Evolutionary conservation across 2,888 invertebrate species (phyloP).

Genomic region (Morinoia aosen): DNA sequence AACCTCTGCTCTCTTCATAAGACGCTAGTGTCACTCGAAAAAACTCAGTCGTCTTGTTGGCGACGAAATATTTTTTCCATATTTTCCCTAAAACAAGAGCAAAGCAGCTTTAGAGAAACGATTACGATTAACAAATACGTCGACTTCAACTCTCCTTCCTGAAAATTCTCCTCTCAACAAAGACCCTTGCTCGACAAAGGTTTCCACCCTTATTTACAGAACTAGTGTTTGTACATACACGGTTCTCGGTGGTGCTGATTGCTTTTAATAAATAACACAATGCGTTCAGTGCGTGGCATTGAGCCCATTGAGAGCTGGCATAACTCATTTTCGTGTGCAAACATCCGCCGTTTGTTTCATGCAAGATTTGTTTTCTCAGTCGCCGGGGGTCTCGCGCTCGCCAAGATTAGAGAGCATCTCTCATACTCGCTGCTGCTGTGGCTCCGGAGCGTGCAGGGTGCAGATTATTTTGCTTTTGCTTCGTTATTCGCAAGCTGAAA

Average conservation of each 20-base stretch:
- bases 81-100: background rate
- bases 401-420: background rate
- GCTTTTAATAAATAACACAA: background rate
- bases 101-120: background rate
- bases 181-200: background rate
- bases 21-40: background rate
- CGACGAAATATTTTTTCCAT: background rate
- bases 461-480: background rate
- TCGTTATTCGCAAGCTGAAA: background rate
- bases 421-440: background rate
- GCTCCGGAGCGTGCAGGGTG: background rate
- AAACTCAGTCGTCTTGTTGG: background rate
- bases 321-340: constrained; percentile 6
- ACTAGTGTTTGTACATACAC: background rate
- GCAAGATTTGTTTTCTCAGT: background rate
- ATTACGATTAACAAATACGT: background rate
- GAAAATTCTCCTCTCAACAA: background rate
- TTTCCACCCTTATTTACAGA: background rate
- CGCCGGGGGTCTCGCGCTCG: background rate
- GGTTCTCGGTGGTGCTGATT: background rate
- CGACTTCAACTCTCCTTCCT: background rate
- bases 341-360: constrained; percentile 3
- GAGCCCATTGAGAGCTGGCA: constrained; percentile 6
- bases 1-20: background rate
- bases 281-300: background rate